Base-by-base conservation (phyloP, 2,113 vertebrate species). In the Rissa tridactyla region DNA sequence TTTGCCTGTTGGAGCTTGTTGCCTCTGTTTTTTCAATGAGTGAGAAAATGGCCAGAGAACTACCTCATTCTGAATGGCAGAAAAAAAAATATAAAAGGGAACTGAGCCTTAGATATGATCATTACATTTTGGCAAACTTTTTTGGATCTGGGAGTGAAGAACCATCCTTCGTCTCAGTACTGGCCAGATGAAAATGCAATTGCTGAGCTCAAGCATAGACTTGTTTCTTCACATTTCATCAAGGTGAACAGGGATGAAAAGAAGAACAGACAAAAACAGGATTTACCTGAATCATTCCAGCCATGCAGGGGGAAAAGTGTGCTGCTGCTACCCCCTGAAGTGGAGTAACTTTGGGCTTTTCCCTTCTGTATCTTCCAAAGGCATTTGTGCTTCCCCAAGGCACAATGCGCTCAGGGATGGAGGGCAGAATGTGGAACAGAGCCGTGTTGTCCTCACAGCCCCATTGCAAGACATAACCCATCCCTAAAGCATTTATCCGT, bases 381-480 rank as follows among this genome's bases (percentile, higher is more conserved):
- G 9, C 6, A 62, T 46, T 80, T 87, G 30, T 27, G 7, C 10
- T 79, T 82, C 14, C 20, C 13, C 26, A 69, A 42, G 34, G 34
- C 6, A 76, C 8, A 47, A 4, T 0, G 1, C 4, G 2, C 10
- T 71, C 38, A n/a, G 49, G 13, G 26, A 13, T 26, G 25, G 17
- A 49, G 27, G 13, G 32, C 17, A 84, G 27, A 57, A 47, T 0
- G 1, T 77, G 9, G 25, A 86, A 64, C 1, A 52, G 21, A 6
- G 5, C 21, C 0, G 0, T 2, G 1, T 5, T 78, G 8, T 54
- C 12, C 16, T 13, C 26, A 47, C 15, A 71, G 26, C 5, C 18
- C 6, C n/a, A 21, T 9, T 55, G 15, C 32, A 71, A 79, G 29
- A 61, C 0, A 0, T 34, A 76, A 52, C 8, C 11, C 38, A 80